Percentiles rank a stretch among this genome's conserved stretches.
phyloP scores from a whole-genome alignment of 2,797 vertebrate species.

The Meriones psammophilus region DNA sequence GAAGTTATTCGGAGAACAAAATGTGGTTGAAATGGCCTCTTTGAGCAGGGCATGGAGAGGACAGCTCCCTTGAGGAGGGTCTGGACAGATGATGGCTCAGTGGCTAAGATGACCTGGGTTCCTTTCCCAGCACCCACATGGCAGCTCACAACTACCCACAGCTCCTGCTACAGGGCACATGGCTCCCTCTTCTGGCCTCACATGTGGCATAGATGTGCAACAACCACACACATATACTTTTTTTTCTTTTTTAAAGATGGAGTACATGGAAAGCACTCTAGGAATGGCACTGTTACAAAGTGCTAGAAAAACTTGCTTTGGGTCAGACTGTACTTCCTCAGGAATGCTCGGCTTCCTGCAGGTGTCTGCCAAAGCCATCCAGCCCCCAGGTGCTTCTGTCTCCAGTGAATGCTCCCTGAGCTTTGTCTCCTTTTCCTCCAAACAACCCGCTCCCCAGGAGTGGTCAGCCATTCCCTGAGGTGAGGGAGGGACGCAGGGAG shows the following conservation, averaged over 20 bases:
- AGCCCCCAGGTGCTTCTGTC: neutral
- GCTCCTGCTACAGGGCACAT: neutral
- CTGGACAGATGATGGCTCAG: neutral
- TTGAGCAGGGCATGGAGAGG: neutral
- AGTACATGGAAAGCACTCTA: neutral
- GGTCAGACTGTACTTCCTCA: neutral
- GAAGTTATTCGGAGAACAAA: neutral
- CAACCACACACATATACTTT: too few relatives aligned
- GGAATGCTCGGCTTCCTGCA: neutral
- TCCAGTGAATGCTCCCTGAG: neutral
- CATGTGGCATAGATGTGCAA: neutral
- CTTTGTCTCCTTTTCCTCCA: neutral
- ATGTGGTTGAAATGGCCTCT: neutral
- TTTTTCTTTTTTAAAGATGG: neutral
- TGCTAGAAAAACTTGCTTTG: neutral
- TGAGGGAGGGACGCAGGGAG: conserved; percentile 9
- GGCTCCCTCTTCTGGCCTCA: neutral
- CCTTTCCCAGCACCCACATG: neutral
- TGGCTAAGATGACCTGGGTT: neutral
- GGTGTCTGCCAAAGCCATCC: neutral
- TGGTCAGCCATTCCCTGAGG: neutral
- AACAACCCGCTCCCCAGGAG: neutral
- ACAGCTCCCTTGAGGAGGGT: neutral
- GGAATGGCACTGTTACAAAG: neutral
- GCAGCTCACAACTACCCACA: neutral